Evolutionary conservation across 2,113 vertebrate species (phyloP).

Genomic region (Camelus bactrianus): DNA sequence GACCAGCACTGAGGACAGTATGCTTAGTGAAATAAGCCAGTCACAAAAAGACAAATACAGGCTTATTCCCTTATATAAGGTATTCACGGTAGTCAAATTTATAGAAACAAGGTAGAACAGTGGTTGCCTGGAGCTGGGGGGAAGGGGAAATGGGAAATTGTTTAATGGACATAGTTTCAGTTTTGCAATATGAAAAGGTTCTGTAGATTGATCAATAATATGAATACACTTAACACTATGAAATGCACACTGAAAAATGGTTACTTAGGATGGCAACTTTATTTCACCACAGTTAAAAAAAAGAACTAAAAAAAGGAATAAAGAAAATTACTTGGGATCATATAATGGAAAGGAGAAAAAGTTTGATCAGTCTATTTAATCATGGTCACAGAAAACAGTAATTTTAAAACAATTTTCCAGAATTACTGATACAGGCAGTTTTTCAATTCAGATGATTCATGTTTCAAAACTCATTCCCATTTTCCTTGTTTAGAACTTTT

Average conservation of each 20-base stretch:
- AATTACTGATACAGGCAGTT: conserved; percentile 13
- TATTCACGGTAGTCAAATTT: neutral
- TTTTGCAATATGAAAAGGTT: conserved; percentile 5
- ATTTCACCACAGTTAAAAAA: neutral
- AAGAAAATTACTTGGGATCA: neutral
- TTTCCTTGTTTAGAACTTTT: neutral
- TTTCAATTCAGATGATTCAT: conserved; percentile 2
- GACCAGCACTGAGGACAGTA: neutral
- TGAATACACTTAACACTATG: neutral
- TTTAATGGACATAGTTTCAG: neutral
- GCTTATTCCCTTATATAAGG: neutral
- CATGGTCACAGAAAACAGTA: neutral
- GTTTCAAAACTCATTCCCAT: neutral
- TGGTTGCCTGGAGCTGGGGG: neutral
- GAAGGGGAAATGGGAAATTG: neutral
- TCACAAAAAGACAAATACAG: neutral
- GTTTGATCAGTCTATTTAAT: neutral
- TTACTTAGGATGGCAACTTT: neutral
- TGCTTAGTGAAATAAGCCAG: neutral
- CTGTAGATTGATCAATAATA: neutral
- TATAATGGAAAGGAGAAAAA: neutral
- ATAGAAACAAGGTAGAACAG: neutral
- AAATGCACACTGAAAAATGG: conserved; percentile 7
- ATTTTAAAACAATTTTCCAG: neutral
- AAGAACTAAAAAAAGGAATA: neutral